phyloP scores from a whole-genome alignment of 2,113 vertebrate species.

The Meles meles region DNA sequence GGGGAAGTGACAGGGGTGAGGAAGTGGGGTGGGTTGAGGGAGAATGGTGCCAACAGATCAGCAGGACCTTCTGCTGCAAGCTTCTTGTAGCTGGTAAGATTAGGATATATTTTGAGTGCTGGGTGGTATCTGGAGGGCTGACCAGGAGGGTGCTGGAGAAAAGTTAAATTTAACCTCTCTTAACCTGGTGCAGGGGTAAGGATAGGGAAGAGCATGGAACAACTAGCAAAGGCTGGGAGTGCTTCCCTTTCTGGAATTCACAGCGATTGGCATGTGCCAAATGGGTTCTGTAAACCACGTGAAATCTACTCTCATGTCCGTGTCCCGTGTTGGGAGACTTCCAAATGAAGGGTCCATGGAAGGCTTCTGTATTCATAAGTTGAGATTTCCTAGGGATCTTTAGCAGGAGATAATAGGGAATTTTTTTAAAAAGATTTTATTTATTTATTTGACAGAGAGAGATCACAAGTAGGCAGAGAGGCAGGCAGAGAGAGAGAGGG shows the following conservation, averaged over 20 bases:
- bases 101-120: neutral
- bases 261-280: neutral
- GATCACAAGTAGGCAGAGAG: too few relatives aligned
- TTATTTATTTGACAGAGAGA: too few relatives aligned
- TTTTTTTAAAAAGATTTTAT: too few relatives aligned
- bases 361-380: neutral
- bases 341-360: neutral
- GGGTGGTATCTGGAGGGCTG: neutral
- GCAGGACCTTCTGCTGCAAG: neutral
- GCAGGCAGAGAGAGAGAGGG: too few relatives aligned
- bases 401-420: neutral
- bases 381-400: neutral
- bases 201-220: neutral
- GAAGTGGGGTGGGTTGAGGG: neutral
- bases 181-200: neutral
- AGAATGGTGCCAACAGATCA: neutral
- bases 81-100: neutral
- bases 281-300: neutral
- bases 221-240: neutral
- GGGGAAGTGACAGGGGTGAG: constrained; percentile 23
- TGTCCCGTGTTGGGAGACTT: neutral
- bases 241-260: neutral
- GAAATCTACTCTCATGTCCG: neutral
- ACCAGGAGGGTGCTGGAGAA: neutral
- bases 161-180: constrained; percentile 39